Evolutionary conservation across 2,888 invertebrate species (phyloP).

Genomic region (Gisinianus flammeolus): DNA sequence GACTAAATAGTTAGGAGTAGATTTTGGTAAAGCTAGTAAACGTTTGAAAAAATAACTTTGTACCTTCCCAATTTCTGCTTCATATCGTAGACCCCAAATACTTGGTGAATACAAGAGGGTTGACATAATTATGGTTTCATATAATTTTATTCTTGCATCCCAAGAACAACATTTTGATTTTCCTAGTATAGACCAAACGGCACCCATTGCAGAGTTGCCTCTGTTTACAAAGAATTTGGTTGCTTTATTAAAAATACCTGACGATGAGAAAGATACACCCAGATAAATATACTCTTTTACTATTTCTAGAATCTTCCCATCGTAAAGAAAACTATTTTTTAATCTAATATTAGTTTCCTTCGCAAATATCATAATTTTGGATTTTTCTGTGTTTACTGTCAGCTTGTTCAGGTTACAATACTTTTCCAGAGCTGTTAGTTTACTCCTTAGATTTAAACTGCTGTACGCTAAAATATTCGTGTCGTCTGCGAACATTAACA

Average conservation of each 20-base stretch:
- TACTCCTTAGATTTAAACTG: not conserved
- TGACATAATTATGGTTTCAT: conserved; percentile 11
- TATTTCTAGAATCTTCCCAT: not conserved
- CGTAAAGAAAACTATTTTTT: not conserved
- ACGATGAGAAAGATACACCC: not conserved
- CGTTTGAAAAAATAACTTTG: not conserved
- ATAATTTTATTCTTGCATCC: conserved; percentile 3
- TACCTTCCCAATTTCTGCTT: not conserved
- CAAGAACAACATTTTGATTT: not conserved
- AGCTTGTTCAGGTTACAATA: not conserved
- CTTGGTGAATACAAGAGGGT: not conserved
- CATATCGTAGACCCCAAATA: not conserved
- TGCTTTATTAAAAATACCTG: not conserved
- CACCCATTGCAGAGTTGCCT: not conserved
- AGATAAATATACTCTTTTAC: not conserved
- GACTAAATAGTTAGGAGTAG: not conserved
- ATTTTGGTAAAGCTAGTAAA: not conserved
- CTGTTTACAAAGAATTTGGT: not conserved
- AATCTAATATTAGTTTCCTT: not conserved
- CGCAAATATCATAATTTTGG: not conserved
- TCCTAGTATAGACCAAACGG: not conserved
- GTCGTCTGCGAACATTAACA: conserved; percentile 2
- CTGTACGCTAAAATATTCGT: not conserved
- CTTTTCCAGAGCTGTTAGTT: not conserved
- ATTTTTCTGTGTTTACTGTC: not conserved